phyloP scores from a whole-genome alignment of 2,797 vertebrate species.

The Lycodopsis pacificus region DNA sequence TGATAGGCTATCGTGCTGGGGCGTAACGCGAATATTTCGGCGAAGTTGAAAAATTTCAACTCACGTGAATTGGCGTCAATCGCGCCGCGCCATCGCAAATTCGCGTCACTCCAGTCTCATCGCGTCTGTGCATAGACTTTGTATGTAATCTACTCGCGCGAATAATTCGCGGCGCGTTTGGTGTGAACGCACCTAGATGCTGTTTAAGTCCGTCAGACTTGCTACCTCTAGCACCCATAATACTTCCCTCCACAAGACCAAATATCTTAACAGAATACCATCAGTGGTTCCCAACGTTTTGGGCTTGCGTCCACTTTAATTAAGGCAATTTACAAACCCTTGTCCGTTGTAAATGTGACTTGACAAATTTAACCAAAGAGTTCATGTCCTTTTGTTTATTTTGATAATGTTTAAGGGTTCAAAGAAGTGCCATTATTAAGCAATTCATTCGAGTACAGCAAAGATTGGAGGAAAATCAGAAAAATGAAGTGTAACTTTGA shows the following conservation, averaged over 20 bases:
- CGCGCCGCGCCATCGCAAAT: no score
- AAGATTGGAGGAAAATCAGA: neutral
- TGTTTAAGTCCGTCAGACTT: slow-evolving; percentile 24
- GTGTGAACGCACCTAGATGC: neutral
- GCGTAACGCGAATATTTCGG: no score
- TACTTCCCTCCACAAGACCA: slow-evolving; percentile 13
- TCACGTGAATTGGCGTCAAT: no score
- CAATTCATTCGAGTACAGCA: neutral
- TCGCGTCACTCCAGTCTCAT: no score
- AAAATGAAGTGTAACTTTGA: neutral
- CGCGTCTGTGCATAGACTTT: no score
- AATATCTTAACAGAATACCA: slow-evolving; percentile 34
- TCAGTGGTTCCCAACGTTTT: neutral
- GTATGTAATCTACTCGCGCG: no score
- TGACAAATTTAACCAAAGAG: slow-evolving; percentile 46
- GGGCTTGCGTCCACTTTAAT: neutral
- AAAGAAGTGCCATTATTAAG: neutral
- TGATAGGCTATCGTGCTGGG: no score
- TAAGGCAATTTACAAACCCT: neutral
- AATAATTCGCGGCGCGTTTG: no score
- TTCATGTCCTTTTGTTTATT: slow-evolving; percentile 16
- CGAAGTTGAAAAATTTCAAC: no score
- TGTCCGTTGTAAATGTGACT: neutral
- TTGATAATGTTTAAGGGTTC: neutral
- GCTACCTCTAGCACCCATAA: slow-evolving; percentile 59